Base-by-base conservation (phyloP, 2,888 invertebrate species). In the Sinodicranocentrus sp. region DNA sequence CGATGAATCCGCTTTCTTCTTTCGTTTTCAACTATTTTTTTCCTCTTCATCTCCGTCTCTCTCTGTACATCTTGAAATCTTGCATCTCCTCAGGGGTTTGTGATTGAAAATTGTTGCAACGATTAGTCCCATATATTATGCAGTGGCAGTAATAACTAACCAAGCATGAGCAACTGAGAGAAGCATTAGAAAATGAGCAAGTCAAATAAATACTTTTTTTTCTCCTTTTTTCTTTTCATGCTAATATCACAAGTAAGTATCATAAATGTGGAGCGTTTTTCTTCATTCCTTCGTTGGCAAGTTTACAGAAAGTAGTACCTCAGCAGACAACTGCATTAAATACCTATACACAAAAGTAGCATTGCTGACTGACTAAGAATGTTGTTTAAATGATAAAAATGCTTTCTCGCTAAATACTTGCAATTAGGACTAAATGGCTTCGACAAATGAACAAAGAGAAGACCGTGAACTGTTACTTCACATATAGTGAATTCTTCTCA, bases 391-490 rank as follows among this genome's bases (percentile, higher is more conserved):
- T n/a, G 43, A n/a, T n/a, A 54, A 72, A 61, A 71, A 57, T 28
- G 54, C 15, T 52, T 48, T 48, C 28, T 72, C 48, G 72, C 77
- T 77, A 83, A 83, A 76, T 77, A 71, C 77, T 77, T 77, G 83
- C 83, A 83, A 83, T 83, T 83, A 83, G 83, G 39, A 44, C 44
- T 76, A 82, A 83, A 83, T 83, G 72, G 76, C 28, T 57, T 83
- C 77, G 71, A 83, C 83, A 83, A 83, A 83, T 83, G 83, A 83
- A 77, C 70, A 71, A 82, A 73, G 63, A 76, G 71, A 68, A 82
- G 68, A 57, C 72, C 83, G 77, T 72, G 48, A 82, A 76, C 82
- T 65, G 44, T 79, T 77, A 44, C 39, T 57, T 61, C 23, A 57
- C 67, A 1, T 77, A 3, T n/a, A n/a, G n/a, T n/a, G n/a, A n/a